Conservation (phyloP, 2,797 vertebrate species). For the Sebastes umbrosus region DNA sequence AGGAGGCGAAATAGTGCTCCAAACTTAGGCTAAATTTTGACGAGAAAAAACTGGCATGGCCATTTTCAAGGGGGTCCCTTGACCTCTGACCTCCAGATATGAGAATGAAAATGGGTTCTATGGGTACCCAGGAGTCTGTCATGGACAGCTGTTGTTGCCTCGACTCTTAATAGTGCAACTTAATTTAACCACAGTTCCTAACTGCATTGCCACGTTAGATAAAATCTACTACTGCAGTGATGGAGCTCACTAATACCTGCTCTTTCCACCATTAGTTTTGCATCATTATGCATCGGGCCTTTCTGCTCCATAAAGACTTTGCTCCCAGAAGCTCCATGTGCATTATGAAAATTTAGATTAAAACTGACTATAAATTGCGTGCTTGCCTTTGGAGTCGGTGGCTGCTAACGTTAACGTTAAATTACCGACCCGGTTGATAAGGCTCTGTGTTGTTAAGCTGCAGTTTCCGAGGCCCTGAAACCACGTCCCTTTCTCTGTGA, state of each 20-base stretch:
- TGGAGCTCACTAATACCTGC: neutral
- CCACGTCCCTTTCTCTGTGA: slow-evolving; percentile 15
- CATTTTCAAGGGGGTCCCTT: too few relatives aligned
- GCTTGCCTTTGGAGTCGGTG: neutral
- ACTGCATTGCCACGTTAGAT: neutral
- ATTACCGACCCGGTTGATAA: slow-evolving; percentile 3
- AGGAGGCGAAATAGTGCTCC: too few relatives aligned
- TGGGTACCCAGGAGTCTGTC: too few relatives aligned
- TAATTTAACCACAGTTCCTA: neutral
- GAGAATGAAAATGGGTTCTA: too few relatives aligned
- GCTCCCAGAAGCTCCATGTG: neutral
- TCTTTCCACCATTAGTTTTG: neutral
- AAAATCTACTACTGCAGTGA: neutral
- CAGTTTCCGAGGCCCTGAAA: neutral
- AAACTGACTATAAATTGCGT: neutral
- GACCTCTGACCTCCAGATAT: too few relatives aligned
- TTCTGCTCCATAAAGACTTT: neutral
- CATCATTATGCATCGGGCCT: neutral
- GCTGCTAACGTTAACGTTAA: slow-evolving; percentile 21
- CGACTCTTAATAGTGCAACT: neutral
- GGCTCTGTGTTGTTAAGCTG: neutral
- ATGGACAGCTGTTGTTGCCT: too few relatives aligned
- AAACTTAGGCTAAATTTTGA: too few relatives aligned
- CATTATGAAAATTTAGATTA: neutral
- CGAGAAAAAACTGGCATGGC: too few relatives aligned